Conservation (phyloP, 2,113 vertebrate genomes). For the Peromyscus californicus region DNA sequence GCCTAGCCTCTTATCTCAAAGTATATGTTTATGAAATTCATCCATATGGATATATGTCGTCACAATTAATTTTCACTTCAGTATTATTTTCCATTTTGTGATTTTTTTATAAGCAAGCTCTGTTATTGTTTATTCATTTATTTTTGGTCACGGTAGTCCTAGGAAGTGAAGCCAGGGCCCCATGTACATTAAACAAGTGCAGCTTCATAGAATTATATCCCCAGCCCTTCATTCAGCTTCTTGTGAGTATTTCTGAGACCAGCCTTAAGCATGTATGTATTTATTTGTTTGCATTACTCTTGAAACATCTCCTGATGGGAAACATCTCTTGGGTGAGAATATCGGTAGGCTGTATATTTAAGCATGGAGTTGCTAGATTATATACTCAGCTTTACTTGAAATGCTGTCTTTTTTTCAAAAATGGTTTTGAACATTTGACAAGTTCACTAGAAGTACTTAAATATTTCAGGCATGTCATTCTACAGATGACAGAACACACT, state of each 20-base stretch:
- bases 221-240: neutral
- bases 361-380: neutral
- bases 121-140: neutral
- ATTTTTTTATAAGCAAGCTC: neutral
- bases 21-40: constrained; percentile 14
- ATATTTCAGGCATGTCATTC: constrained; percentile 19
- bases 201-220: too few species aligned
- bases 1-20: neutral
- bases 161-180: neutral
- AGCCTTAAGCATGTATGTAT: neutral
- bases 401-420: neutral
- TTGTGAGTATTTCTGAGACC: neutral
- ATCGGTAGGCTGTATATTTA: neutral
- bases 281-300: neutral
- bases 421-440: constrained; percentile 43
- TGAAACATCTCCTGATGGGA: constrained; percentile 13
- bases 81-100: neutral
- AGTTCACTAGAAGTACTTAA: neutral
- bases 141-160: neutral
- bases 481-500: neutral
- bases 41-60: neutral
- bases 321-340: constrained; percentile 6
- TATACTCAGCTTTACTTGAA: constrained; percentile 32
- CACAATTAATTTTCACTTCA: constrained; percentile 19
- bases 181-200: neutral